Evolutionary conservation across 2,797 vertebrate species (phyloP).

Genomic region (Neoniphon sammara): DNA sequence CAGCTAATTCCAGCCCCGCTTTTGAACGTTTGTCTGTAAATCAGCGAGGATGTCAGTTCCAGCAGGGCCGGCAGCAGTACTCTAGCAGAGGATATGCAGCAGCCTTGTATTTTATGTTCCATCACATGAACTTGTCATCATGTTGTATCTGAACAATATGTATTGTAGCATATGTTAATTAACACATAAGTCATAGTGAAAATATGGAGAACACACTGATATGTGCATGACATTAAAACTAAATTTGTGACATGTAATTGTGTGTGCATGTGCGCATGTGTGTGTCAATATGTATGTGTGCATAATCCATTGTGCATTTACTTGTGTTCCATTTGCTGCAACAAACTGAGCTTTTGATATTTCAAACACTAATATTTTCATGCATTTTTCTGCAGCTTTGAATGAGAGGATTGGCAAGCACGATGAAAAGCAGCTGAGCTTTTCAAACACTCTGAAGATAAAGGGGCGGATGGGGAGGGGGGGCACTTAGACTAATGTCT

Average conservation of each 20-base stretch:
- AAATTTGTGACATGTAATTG: background rate
- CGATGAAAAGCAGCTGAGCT: slow-evolving; percentile 29
- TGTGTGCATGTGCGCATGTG: background rate
- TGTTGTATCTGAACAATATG: background rate
- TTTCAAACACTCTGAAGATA: slow-evolving; percentile 20
- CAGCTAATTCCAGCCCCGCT: background rate
- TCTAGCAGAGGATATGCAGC: background rate
- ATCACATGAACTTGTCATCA: background rate
- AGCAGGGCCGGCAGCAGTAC: background rate
- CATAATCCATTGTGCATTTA: background rate
- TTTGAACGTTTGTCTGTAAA: slow-evolving; percentile 12
- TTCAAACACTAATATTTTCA: slow-evolving; percentile 4
- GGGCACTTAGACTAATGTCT: slow-evolving; percentile 28
- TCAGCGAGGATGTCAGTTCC: slow-evolving; percentile 5
- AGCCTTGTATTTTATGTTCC: background rate
- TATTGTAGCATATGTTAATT: background rate
- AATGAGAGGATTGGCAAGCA: slow-evolving; percentile 26
- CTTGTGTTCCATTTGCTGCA: slow-evolving; percentile 2
- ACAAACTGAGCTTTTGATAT: background rate
- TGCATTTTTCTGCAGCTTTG: background rate
- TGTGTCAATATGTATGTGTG: background rate
- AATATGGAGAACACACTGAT: background rate
- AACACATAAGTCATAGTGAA: too few species aligned
- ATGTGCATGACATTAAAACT: background rate
- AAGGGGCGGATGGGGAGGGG: slow-evolving; percentile 3